A percentile compares a stretch with the other conserved stretches of the same genome.
Evolutionary conservation across 2,888 invertebrate species (phyloP).

Genomic region (Palloptera scutellata): DNA sequence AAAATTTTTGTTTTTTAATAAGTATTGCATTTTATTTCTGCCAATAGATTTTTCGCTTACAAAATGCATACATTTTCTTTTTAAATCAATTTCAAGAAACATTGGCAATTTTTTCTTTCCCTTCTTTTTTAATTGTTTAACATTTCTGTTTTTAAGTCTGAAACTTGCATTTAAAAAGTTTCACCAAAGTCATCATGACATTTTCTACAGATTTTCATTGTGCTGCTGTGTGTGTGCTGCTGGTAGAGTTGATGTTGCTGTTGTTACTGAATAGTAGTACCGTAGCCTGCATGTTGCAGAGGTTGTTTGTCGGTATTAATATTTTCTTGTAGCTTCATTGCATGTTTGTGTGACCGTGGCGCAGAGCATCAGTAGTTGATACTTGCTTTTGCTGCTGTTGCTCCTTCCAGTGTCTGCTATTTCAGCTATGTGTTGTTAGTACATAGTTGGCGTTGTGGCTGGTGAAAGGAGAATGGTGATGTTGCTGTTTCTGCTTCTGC

Average conservation of each 20-base stretch:
- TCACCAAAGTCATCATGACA: slow-evolving; percentile 31
- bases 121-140: background rate
- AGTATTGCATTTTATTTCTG: too few relatives aligned
- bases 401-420: background rate
- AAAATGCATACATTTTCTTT: too few relatives aligned
- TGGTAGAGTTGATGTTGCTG: slow-evolving; percentile 2
- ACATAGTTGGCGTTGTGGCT: slow-evolving; percentile 5
- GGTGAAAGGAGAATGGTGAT: slow-evolving; percentile 43
- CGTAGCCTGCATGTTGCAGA: too few relatives aligned
- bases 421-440: background rate
- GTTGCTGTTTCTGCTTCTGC: slow-evolving; percentile 28
- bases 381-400: background rate
- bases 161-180: slow-evolving; percentile 15
- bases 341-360: too few relatives aligned
- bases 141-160: background rate
- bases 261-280: too few relatives aligned
- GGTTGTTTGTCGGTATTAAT: too few relatives aligned
- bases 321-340: too few relatives aligned
- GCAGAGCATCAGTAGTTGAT: too few relatives aligned
- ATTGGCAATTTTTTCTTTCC: background rate
- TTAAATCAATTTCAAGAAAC: background rate
- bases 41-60: too few relatives aligned
- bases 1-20: too few relatives aligned
- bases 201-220: slow-evolving; percentile 25
- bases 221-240: slow-evolving; percentile 13